Conservation (phyloP, 2,888 invertebrate species). For the Panopea generosa region DNA sequence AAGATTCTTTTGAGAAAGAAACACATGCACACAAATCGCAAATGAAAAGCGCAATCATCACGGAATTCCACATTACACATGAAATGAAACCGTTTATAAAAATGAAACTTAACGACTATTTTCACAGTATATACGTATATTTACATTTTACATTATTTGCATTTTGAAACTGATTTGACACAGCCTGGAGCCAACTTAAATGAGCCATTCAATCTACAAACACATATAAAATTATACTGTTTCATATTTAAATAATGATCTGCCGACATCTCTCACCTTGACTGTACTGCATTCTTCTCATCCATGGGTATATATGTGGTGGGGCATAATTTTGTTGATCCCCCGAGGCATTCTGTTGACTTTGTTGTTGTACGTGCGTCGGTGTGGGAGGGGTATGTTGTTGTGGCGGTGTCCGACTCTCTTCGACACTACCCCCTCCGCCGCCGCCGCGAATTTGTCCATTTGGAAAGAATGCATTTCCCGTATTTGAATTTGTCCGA, state of each 20-base stretch:
- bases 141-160: no score
- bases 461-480: slow-evolving; percentile 70
- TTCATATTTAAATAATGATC: slow-evolving; percentile 4
- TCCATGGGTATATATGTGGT: slow-evolving; percentile 99
- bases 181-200: no score
- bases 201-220: no score
- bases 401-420: slow-evolving; percentile 68
- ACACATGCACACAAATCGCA: no score
- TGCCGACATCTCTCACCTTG: slow-evolving; percentile 91
- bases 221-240: no score
- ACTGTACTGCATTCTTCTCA: slow-evolving; percentile 99
- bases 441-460: slow-evolving; percentile 66
- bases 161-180: no score
- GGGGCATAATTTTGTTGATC: slow-evolving; percentile 69
- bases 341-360: slow-evolving; percentile 67
- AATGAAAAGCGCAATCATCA: no score
- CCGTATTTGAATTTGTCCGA: slow-evolving; percentile 86
- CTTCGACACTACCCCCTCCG: slow-evolving; percentile 59
- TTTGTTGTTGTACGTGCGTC: slow-evolving; percentile 64
- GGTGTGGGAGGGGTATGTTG: slow-evolving; percentile 70
- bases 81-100: no score
- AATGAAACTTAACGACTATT: no score
- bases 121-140: no score
- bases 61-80: no score
- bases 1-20: no score